A percentile compares a stretch with the other conserved stretches of the same genome.
phyloP scores from a whole-genome alignment of 2,888 invertebrate species.

The Doris montereyensis region DNA sequence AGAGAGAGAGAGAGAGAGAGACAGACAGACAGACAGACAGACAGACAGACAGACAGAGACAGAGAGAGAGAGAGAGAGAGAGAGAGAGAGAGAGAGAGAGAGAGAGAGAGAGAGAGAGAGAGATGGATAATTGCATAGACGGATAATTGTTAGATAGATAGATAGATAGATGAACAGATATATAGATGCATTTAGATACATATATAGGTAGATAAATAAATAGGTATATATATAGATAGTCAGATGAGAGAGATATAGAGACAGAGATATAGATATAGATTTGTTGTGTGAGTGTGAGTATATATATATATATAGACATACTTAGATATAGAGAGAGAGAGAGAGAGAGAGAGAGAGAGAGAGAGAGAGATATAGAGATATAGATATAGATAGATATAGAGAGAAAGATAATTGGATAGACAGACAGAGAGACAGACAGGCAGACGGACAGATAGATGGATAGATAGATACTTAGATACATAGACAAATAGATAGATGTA shows the following conservation, averaged over 20 bases:
- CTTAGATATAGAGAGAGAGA: slow-evolving; percentile 1
- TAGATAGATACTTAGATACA: background rate
- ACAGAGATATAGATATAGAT: background rate
- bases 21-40: background rate
- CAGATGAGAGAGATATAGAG: background rate
- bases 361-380: background rate
- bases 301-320: background rate
- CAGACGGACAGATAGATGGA: background rate
- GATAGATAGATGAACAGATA: too few species aligned
- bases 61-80: background rate
- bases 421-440: background rate
- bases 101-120: background rate
- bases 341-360: slow-evolving; percentile 23
- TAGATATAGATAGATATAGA: background rate
- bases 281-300: background rate
- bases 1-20: background rate
- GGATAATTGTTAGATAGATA: too few species aligned
- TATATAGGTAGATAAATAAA: background rate
- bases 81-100: background rate
- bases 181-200: background rate
- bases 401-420: background rate
- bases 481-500: background rate
- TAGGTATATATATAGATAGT: background rate
- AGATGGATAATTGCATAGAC: too few species aligned
- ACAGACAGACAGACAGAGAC: too few species aligned